These are phyloP conservation scores for Hesperia comma DNA, from an alignment of 2,888 invertebrate species.

Conservation along the genomic window DNA sequence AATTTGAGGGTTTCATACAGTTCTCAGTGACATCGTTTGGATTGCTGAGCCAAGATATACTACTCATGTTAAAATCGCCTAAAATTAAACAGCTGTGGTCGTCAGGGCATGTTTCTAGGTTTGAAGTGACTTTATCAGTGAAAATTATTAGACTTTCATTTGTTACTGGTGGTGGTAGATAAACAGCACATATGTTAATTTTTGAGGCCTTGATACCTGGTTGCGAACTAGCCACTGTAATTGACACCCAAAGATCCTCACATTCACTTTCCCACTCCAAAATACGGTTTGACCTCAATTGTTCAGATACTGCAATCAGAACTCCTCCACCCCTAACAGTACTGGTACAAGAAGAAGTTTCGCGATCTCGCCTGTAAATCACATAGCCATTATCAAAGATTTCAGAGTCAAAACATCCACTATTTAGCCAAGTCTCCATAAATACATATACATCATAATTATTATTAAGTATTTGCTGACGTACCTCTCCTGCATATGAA, in stretches of 20 bases:
- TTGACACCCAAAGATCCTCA: conserved; percentile 1
- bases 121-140: conserved; percentile 10
- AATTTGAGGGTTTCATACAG: conserved; percentile 9
- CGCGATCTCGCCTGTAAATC: too few relatives aligned
- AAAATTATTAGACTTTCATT: conserved; percentile 13
- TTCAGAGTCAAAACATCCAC: too few relatives aligned
- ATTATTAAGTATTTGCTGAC: too few relatives aligned
- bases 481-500: too few relatives aligned
- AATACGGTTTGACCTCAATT: too few relatives aligned
- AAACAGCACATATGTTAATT: conserved; percentile 18
- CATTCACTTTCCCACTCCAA: too few relatives aligned
- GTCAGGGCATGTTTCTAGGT: neutral
- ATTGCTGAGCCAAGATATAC: conserved; percentile 14
- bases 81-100: neutral
- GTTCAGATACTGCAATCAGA: too few relatives aligned
- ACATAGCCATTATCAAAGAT: too few relatives aligned
- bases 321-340: too few relatives aligned
- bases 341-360: too few relatives aligned
- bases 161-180: conserved; percentile 32
- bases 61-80: conserved; percentile 9
- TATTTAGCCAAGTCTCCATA: too few relatives aligned
- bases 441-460: too few relatives aligned
- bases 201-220: neutral
- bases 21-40: conserved; percentile 12
- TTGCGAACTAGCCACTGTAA: neutral